Evolutionary conservation across 2,888 invertebrate species (phyloP).

Genomic region (Tortricodes alternella): DNA sequence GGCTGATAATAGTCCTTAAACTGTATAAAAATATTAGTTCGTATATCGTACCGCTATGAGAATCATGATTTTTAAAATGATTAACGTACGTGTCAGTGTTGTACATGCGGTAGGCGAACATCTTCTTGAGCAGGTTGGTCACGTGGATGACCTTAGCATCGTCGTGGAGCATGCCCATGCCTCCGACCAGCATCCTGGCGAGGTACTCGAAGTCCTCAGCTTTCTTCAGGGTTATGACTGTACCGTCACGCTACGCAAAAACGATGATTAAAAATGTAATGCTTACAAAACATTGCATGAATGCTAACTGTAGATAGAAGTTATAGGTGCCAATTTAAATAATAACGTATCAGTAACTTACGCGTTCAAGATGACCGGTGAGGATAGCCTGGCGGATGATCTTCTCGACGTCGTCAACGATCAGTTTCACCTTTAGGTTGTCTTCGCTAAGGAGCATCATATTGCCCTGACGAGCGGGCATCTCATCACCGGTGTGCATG

Average conservation of each 20-base stretch:
- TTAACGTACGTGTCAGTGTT: conserved; percentile 66
- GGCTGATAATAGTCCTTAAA: too few relatives aligned
- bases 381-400: conserved; percentile 77
- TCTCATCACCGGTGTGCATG: conserved; percentile 80
- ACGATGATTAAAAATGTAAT: conserved; percentile 9
- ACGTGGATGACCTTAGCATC: conserved; percentile 80
- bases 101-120: conserved; percentile 64
- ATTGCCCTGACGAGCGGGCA: conserved; percentile 80
- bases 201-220: conserved; percentile 86
- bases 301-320: too few relatives aligned
- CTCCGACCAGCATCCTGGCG: conserved; percentile 85
- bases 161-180: conserved; percentile 78
- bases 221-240: conserved; percentile 83
- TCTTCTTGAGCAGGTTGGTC: conserved; percentile 60
- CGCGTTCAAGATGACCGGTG: conserved; percentile 63
- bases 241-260: conserved; percentile 77
- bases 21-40: too few relatives aligned
- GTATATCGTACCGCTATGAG: too few relatives aligned
- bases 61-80: background rate
- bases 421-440: conserved; percentile 54
- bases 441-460: conserved; percentile 50
- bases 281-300: background rate
- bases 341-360: conserved; percentile 44
- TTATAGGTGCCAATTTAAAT: too few relatives aligned
- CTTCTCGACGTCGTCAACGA: conserved; percentile 72